Percentiles rank a stretch among this genome's conserved stretches.
These are phyloP conservation scores for Macrobrachium rosenbergii DNA, from an alignment of 1,140 invertebrate genomes.

Conservation along the genomic window DNA sequence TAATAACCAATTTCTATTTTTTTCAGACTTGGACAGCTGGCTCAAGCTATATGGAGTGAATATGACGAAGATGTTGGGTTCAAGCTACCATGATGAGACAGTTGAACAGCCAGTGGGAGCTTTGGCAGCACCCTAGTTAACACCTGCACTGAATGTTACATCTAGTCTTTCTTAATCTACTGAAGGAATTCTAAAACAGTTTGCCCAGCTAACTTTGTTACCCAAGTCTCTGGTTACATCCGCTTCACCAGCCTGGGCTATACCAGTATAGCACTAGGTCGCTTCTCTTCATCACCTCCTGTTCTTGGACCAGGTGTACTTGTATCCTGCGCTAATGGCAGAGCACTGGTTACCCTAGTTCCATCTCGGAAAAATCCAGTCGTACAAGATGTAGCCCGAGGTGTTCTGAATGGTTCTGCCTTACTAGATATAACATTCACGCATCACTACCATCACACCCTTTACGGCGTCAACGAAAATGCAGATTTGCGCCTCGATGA, in stretches of 20 bases:
- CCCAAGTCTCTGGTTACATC: conserved; percentile 45
- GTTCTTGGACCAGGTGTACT: conserved; percentile 92
- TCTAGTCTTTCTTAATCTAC: conserved; percentile 86
- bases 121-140: conserved; percentile 77
- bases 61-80: conserved; percentile 86
- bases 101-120: conserved; percentile 59
- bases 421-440: conserved; percentile 92
- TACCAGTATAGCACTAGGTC: conserved; percentile 73
- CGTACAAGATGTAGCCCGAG: conserved; percentile 91
- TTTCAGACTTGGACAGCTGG: conserved; percentile 84
- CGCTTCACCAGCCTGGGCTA: conserved; percentile 80
- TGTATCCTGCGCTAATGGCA: conserved; percentile 82
- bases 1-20: conserved; percentile 16
- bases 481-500: conserved; percentile 88
- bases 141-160: conserved; percentile 84
- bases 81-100: conserved; percentile 76
- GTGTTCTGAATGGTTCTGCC: conserved; percentile 93
- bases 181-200: conserved; percentile 57
- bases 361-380: conserved; percentile 89
- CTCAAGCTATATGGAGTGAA: conserved; percentile 90
- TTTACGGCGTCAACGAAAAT: conserved; percentile 96
- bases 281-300: conserved; percentile 84
- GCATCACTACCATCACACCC: conserved; percentile 90
- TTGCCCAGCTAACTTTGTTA: conserved; percentile 59
- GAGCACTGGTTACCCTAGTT: conserved; percentile 79